These are phyloP conservation scores for Synchiropus splendidus DNA, from an alignment of 2,113 vertebrate species.

Conservation along the genomic window DNA sequence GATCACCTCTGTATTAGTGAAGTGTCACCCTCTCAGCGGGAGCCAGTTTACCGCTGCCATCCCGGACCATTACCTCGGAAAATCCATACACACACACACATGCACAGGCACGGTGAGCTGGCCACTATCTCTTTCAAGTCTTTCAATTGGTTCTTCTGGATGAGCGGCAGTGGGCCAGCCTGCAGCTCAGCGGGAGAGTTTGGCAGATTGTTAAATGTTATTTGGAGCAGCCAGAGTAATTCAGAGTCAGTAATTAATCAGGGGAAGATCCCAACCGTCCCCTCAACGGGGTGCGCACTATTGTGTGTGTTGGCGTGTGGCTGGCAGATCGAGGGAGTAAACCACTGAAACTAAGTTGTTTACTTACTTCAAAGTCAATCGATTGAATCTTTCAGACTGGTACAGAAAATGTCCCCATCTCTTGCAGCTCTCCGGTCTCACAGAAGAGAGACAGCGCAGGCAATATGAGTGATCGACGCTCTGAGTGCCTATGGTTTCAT, in stretches of 20 bases:
- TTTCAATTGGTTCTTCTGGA: slow-evolving; percentile 1
- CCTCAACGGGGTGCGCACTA: slow-evolving; percentile 7
- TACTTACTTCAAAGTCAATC: too few species aligned
- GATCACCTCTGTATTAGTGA: slow-evolving; percentile 11
- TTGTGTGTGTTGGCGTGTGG: slow-evolving; percentile 3
- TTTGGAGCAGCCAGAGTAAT: slow-evolving; percentile 44
- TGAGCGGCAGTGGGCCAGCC: slow-evolving; percentile 13
- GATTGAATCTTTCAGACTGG: too few species aligned
- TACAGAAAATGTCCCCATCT: too few species aligned
- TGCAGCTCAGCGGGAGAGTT: slow-evolving; percentile 33
- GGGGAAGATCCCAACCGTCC: slow-evolving; percentile 25
- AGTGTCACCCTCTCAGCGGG: slow-evolving; percentile 12
- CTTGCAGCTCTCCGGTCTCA: too few species aligned
- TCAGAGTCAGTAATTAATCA: slow-evolving; percentile 44
- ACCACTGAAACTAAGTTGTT: too few species aligned
- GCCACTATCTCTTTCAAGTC: slow-evolving; percentile 16
- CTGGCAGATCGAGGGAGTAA: too few species aligned
- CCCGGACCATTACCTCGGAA: too few species aligned
- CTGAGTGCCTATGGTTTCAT: slow-evolving; percentile 25
- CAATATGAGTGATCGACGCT: slow-evolving; percentile 27
- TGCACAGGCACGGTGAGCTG: neutral
- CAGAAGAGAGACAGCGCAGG: neutral
- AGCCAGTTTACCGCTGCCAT: slow-evolving; percentile 3
- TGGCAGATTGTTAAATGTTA: slow-evolving; percentile 52
- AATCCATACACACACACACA: too few species aligned